A percentile compares a stretch with the other conserved stretches of the same genome.
phyloP scores from a whole-genome alignment of 2,797 vertebrate genomes.

The Anas acuta region DNA sequence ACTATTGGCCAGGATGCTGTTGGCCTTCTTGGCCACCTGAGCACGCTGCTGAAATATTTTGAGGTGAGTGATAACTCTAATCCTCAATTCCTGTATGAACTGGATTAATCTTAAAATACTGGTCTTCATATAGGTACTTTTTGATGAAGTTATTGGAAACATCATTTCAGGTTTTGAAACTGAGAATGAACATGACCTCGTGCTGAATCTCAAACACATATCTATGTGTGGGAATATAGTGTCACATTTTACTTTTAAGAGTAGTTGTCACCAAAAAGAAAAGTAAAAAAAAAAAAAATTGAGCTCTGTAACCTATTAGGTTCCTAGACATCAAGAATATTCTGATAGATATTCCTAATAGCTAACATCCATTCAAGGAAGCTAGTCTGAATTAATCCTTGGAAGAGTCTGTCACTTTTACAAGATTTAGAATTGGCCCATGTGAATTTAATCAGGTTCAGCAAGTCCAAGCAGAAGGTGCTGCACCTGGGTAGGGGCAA shows the following conservation, averaged over 20 bases:
- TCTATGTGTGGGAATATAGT: neutral
- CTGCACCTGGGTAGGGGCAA: too few species aligned
- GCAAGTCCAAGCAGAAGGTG: too few species aligned
- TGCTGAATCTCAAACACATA: neutral
- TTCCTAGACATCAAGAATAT: neutral
- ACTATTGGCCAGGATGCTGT: too few species aligned
- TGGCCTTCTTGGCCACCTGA: too few species aligned
- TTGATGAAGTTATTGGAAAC: conserved; percentile 78
- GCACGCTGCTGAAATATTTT: conserved; percentile 74
- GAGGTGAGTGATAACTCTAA: conserved; percentile 81
- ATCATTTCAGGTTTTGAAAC: conserved; percentile 69
- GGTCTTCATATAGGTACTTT: conserved; percentile 48
- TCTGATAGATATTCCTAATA: rapidly evolving
- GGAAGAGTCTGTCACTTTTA: neutral
- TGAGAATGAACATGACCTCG: conserved; percentile 61
- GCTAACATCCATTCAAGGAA: neutral
- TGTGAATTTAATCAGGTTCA: too few species aligned
- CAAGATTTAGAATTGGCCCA: too few species aligned
- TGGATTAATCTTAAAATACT: conserved; percentile 78
- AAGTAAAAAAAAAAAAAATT: neutral
- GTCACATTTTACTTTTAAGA: neutral
- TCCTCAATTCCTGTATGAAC: conserved; percentile 78
- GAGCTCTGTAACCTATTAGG: neutral
- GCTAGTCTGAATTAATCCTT: neutral
- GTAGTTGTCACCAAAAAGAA: neutral